Evolutionary conservation across 1,140 invertebrate species (phyloP).

Genomic region (Hetaerina americana): DNA sequence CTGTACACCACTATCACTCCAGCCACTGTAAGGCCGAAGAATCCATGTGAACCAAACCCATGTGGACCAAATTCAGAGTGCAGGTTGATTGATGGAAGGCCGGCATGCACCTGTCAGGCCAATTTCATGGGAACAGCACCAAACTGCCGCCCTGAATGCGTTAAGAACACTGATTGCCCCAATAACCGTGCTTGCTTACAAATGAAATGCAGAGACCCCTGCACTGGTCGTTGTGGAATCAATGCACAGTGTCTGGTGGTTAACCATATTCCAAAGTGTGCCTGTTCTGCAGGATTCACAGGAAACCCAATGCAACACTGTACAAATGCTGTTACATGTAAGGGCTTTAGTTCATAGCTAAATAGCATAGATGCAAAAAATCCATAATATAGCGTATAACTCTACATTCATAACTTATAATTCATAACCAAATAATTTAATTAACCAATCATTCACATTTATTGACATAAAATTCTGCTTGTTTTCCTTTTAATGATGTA

Average conservation of each 20-base stretch:
- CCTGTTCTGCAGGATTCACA: conserved; percentile 24
- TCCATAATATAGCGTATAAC: too few relatives aligned
- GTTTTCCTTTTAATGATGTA: conserved; percentile 16
- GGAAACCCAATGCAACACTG: conserved; percentile 16
- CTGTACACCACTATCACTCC: neutral
- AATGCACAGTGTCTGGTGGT: conserved; percentile 27
- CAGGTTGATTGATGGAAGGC: conserved; percentile 32
- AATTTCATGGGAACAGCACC: conserved; percentile 47
- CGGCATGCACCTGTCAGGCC: conserved; percentile 37
- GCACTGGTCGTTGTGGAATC: conserved; percentile 28
- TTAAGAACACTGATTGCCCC: conserved; percentile 41
- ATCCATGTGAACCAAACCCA: conserved; percentile 33
- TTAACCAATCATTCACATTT: too few relatives aligned
- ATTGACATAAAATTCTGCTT: too few relatives aligned
- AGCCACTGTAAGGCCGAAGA: conserved; percentile 18
- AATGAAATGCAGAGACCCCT: conserved; percentile 35
- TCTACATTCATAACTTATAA: too few relatives aligned
- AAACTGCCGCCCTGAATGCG: conserved; percentile 41
- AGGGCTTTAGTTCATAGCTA: neutral
- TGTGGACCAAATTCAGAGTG: conserved; percentile 42
- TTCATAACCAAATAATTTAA: too few relatives aligned
- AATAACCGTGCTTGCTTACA: conserved; percentile 35
- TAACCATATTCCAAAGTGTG: conserved; percentile 21
- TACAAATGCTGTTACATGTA: neutral
- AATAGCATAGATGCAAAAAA: neutral